phyloP scores from a whole-genome alignment of 2,797 vertebrate genomes.

The Melanotaenia boesemani region DNA sequence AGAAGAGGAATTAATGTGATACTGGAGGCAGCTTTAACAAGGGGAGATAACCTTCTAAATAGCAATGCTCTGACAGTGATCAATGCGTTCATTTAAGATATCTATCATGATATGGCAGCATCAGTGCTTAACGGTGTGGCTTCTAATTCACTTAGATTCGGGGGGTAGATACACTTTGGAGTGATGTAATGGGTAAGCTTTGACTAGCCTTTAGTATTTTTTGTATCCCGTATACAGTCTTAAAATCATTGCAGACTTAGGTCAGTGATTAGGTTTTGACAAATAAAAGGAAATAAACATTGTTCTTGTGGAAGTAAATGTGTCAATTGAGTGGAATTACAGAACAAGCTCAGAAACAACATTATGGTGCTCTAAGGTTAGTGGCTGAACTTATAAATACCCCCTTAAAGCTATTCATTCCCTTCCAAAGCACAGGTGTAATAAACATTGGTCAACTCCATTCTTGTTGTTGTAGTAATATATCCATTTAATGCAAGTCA shows the following conservation, averaged over 20 bases:
- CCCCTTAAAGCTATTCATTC: constrained; percentile 11
- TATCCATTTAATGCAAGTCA: not conserved
- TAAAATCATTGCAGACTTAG: not conserved
- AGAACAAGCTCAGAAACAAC: not conserved
- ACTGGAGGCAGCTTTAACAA: constrained; percentile 33
- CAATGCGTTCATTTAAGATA: constrained; percentile 60
- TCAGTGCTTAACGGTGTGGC: constrained; percentile 47
- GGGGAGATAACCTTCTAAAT: constrained; percentile 61
- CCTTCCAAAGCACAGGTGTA: constrained; percentile 13
- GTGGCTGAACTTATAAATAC: constrained; percentile 24
- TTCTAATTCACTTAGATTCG: constrained; percentile 66
- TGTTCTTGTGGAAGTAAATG: not conserved
- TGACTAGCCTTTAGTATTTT: constrained; percentile 31
- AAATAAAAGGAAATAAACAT: constrained; percentile 21
- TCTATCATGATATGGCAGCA: constrained; percentile 52
- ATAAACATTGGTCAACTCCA: constrained; percentile 28
- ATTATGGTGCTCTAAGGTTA: constrained; percentile 31
- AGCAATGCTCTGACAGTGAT: constrained; percentile 56
- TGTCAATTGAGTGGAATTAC: constrained; percentile 11
- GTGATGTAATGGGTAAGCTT: constrained; percentile 50
- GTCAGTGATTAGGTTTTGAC: not conserved
- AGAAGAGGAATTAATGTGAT: constrained; percentile 44
- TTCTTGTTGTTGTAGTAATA: not conserved
- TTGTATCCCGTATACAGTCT: not conserved
- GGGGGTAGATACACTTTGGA: constrained; percentile 37